phyloP scores from a whole-genome alignment of 1,140 invertebrate genomes.

The Drosophila kanapiae region DNA sequence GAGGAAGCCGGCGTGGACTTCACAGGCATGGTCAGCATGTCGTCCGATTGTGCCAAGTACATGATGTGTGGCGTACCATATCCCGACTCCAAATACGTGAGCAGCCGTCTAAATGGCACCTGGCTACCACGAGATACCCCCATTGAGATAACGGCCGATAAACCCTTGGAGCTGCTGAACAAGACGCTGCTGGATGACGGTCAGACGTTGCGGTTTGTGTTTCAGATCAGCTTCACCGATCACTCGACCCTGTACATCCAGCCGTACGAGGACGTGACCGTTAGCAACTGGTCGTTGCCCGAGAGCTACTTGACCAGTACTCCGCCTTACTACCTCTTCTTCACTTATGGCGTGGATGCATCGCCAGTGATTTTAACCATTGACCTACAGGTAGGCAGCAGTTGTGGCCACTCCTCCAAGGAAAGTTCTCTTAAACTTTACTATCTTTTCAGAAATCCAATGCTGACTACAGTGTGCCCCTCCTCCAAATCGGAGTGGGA shows the following conservation, averaged over 20 bases:
- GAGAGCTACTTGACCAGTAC: slow-evolving; percentile 86
- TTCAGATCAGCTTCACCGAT: slow-evolving; percentile 87
- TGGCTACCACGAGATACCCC: slow-evolving; percentile 38
- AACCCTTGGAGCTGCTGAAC: slow-evolving; percentile 28
- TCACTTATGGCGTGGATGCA: slow-evolving; percentile 87
- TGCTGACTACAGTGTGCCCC: slow-evolving; percentile 26
- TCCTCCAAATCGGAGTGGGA: slow-evolving; percentile 13
- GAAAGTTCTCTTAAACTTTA: not conserved
- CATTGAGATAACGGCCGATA: not conserved
- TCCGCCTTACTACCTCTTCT: slow-evolving; percentile 89
- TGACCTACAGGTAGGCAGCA: slow-evolving; percentile 27
- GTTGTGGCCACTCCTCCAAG: not conserved
- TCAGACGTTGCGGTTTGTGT: slow-evolving; percentile 39
- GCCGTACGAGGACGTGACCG: slow-evolving; percentile 86
- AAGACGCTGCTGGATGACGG: slow-evolving; percentile 25
- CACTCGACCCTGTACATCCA: slow-evolving; percentile 90
- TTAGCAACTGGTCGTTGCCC: slow-evolving; percentile 88
- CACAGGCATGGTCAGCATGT: slow-evolving; percentile 86
- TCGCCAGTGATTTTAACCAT: slow-evolving; percentile 86
- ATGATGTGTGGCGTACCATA: slow-evolving; percentile 91
- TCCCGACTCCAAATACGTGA: slow-evolving; percentile 78
- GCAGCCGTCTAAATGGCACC: slow-evolving; percentile 16
- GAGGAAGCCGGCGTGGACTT: slow-evolving; percentile 68
- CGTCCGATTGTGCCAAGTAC: slow-evolving; percentile 88
- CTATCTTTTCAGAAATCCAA: slow-evolving; percentile 79